Base-by-base conservation (phyloP, 2,113 vertebrate species). In the Albula goreensis region DNA sequence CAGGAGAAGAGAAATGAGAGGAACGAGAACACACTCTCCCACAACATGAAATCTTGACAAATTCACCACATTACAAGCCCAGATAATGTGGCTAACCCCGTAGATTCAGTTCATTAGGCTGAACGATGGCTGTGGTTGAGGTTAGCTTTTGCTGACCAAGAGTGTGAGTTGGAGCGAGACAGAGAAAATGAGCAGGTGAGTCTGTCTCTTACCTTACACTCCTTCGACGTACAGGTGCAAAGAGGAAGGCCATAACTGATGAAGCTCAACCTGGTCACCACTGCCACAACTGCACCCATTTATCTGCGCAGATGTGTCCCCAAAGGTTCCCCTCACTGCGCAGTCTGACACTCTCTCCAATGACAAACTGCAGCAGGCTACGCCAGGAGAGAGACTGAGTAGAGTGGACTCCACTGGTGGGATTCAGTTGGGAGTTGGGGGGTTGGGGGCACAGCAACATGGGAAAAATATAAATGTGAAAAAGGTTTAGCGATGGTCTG, bases 221-320 rank as follows among this genome's bases (percentile, higher is more conserved):
- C 22, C 13, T 41, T 82, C 51, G 51, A 79, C 50, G 74, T 70
- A 15, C 17, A 31, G 10, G n/a, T n/a, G 5, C 1, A 17, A 53
- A 82, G 53, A 31, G 25, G 41, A 41, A 9, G 25, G 70, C 31
- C 70, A 57, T 17, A 15, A 60, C 17, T 53, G 49, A 78, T 70
- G 78, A 86, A 70, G 12, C 48, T 50, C 60, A 49, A 17, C 78
- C 49, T 70, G 79, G 41, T 50, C 53, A 48, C 56, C 63, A 78
- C 53, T 63, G 31, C 77, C 60, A 66, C 6, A 5, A 41, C 51
- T 85, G 9, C 5, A 52, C 77, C 19, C 57, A 50, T 57, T 50
- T 81, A 66, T 66, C 60, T n/a, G 25, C 15, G 25, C 12, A 86
- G 57, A 81, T 41, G 85, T 53, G 80, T 81, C 56, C 60, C 57